A percentile compares a stretch with the other conserved stretches of the same genome.
phyloP scores from a whole-genome alignment of 2,888 invertebrate genomes.

The Idaea straminata region DNA sequence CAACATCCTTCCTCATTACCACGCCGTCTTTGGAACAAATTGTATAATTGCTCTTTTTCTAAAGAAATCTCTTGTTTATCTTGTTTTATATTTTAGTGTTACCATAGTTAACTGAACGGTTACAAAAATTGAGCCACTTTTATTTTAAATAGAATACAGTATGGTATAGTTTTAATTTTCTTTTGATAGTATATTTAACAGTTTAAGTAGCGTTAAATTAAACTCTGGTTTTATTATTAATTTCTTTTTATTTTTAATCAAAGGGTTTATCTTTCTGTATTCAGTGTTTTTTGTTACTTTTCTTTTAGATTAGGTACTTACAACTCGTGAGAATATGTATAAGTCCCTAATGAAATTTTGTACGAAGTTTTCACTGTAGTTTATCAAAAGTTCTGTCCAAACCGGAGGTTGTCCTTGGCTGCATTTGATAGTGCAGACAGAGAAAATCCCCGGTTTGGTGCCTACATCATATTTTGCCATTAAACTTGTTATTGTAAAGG shows the following conservation, averaged over 20 bases:
- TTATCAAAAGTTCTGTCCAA: too few species aligned
- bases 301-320: background rate
- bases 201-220: background rate
- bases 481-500: too few species aligned
- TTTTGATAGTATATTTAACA: background rate
- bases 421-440: too few species aligned
- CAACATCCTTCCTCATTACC: too few species aligned
- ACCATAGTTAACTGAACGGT: background rate
- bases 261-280: background rate
- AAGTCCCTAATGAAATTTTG: too few species aligned
- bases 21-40: too few species aligned
- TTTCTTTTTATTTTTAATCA: background rate
- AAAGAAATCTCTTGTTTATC: background rate
- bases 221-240: background rate
- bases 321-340: too few species aligned
- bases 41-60: too few species aligned
- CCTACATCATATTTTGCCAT: too few species aligned
- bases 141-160: background rate
- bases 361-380: too few species aligned
- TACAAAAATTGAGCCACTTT: background rate
- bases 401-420: too few species aligned
- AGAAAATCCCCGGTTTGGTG: too few species aligned
- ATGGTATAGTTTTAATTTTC: background rate
- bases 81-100: background rate
- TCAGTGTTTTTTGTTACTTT: background rate